phyloP scores from a whole-genome alignment of 2,113 vertebrate species.

The Bubo scandiacus region DNA sequence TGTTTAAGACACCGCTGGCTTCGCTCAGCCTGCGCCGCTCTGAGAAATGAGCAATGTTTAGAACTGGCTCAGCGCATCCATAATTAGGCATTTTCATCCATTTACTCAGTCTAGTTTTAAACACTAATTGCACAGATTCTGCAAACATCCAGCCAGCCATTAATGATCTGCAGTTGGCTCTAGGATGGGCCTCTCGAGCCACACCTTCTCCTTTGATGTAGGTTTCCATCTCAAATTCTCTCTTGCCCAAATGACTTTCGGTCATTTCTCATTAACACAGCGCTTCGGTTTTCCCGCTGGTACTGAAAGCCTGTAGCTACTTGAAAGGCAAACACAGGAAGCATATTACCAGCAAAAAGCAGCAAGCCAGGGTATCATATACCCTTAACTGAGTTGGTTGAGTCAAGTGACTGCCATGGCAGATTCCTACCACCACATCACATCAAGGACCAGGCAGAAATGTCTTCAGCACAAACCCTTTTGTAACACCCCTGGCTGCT shows the following conservation, averaged over 20 bases:
- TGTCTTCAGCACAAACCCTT: not conserved
- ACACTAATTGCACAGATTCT: not conserved
- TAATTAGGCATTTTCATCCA: not conserved
- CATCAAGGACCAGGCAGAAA: not conserved
- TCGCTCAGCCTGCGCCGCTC: not conserved
- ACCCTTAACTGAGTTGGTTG: not conserved
- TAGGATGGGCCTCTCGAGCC: not conserved
- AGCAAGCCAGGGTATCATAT: not conserved
- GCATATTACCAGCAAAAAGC: not conserved
- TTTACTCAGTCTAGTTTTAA: not conserved
- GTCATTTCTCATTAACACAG: not conserved
- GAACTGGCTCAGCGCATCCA: not conserved
- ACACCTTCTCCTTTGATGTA: conserved; percentile 34
- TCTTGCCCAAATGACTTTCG: not conserved
- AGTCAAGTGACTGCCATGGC: fast-evolving
- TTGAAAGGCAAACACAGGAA: not conserved
- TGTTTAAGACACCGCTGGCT: fast-evolving
- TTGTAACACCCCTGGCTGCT: not conserved
- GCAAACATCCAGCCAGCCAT: not conserved
- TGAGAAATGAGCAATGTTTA: not conserved
- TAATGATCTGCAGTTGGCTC: not conserved
- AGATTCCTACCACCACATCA: not conserved
- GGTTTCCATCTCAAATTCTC: not conserved
- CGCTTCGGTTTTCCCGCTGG: not conserved
- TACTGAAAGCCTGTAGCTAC: not conserved